Percentiles rank a stretch among this genome's conserved stretches.
phyloP scores from a whole-genome alignment of 2,797 vertebrate genomes.

The Bradypodion ventrale region DNA sequence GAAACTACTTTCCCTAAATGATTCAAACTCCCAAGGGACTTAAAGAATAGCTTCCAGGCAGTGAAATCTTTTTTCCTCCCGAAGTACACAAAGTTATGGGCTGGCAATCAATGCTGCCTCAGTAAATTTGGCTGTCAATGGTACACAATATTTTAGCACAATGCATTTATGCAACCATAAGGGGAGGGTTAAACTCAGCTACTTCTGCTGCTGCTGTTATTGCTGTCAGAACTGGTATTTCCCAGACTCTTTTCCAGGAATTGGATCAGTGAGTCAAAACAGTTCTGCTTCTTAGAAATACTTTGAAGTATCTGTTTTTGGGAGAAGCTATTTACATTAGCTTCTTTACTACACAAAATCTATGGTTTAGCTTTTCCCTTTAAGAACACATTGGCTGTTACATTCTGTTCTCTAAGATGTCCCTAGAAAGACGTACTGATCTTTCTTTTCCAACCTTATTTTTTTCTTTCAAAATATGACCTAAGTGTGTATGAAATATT shows the following conservation, averaged over 20 bases:
- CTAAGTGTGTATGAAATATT: conserved; percentile 12
- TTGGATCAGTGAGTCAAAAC: conserved; percentile 58
- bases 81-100: neutral
- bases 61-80: neutral
- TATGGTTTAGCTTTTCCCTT: conserved; percentile 24
- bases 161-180: conserved; percentile 25
- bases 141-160: neutral
- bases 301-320: conserved; percentile 32
- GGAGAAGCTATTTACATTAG: conserved; percentile 64
- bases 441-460: neutral
- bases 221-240: conserved; percentile 64
- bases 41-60: neutral
- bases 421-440: neutral
- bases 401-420: conserved; percentile 12
- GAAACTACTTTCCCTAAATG: neutral
- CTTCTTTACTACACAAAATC: conserved; percentile 53
- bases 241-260: conserved; percentile 63
- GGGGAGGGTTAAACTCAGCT: conserved; percentile 38
- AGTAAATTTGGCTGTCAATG: neutral
- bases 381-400: conserved; percentile 14
- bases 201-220: neutral
- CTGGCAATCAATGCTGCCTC: neutral
- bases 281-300: conserved; percentile 38
- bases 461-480: conserved; percentile 25
- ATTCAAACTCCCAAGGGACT: neutral